Conservation (phyloP, 2,113 vertebrate species). For the Lepisosteus osseus region DNA sequence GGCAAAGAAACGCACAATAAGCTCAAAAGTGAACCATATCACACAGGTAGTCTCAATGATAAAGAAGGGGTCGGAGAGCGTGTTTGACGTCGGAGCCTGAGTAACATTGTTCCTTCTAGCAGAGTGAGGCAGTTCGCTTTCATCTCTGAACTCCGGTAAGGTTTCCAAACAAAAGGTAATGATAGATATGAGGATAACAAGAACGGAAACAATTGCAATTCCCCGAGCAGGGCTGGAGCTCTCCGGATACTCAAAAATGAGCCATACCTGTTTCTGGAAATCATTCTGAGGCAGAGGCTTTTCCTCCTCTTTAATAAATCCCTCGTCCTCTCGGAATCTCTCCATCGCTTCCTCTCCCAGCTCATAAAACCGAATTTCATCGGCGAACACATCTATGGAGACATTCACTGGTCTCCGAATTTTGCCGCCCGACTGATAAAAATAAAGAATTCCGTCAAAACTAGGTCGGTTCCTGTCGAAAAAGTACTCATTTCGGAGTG, state of each 20-base stretch:
- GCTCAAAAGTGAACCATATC: constrained; percentile 97
- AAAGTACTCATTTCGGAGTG: constrained; percentile 93
- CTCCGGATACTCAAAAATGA: constrained; percentile 94
- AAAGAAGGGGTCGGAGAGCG: constrained; percentile 89
- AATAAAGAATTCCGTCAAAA: constrained; percentile 93
- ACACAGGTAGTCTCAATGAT: constrained; percentile 94
- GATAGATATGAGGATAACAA: constrained; percentile 95
- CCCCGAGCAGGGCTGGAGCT: constrained; percentile 86
- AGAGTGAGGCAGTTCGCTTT: constrained; percentile 73
- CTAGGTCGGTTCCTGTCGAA: constrained; percentile 96
- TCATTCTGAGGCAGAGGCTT: constrained; percentile 81
- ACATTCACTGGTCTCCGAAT: constrained; percentile 90
- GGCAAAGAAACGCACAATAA: constrained; percentile 87
- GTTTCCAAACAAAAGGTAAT: constrained; percentile 96
- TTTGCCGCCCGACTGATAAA: constrained; percentile 91
- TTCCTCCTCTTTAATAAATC: constrained; percentile 89
- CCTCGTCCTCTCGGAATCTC: constrained; percentile 89
- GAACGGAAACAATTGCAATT: constrained; percentile 90
- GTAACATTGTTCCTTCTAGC: constrained; percentile 59
- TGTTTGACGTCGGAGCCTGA: constrained; percentile 62
- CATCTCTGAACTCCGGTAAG: constrained; percentile 88
- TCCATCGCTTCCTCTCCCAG: constrained; percentile 91
- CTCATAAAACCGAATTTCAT: constrained; percentile 94
- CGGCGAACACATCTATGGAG: constrained; percentile 88
- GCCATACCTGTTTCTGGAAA: constrained; percentile 97